phyloP scores from a whole-genome alignment of 2,888 invertebrate species.

The Drosophila maculinotata region DNA sequence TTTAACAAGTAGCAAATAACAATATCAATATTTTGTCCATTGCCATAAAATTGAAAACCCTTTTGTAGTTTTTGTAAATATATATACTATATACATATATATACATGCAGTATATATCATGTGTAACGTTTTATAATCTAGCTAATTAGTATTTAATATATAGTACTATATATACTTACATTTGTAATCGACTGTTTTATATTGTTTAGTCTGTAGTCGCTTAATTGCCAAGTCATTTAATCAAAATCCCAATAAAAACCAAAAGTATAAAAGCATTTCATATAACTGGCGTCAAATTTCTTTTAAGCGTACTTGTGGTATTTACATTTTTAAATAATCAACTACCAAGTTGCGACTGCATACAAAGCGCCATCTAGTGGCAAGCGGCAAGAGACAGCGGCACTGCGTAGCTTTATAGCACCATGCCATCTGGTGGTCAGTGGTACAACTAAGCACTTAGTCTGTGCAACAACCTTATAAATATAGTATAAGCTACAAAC shows the following conservation, averaged over 20 bases:
- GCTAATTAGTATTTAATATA: conserved; percentile 28
- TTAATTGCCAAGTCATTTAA: conserved; percentile 59
- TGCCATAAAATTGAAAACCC: conserved; percentile 53
- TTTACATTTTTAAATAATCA: too few relatives aligned
- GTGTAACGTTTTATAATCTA: conserved; percentile 22
- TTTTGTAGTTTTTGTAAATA: conserved; percentile 36
- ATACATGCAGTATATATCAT: conserved; percentile 6
- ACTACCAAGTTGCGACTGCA: too few relatives aligned
- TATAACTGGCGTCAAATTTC: too few relatives aligned
- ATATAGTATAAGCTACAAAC: too few relatives aligned
- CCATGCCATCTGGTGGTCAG: too few relatives aligned
- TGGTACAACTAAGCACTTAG: too few relatives aligned
- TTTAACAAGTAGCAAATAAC: conserved; percentile 80
- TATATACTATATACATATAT: conserved; percentile 8
- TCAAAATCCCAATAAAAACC: conserved; percentile 35
- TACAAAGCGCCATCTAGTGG: too few relatives aligned
- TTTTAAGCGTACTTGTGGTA: too few relatives aligned
- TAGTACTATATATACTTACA: conserved; percentile 27
- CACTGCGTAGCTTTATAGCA: too few relatives aligned
- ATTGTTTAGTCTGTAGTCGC: conserved; percentile 33
- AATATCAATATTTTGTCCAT: conserved; percentile 19
- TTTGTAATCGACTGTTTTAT: conserved; percentile 66
- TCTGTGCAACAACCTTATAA: too few relatives aligned
- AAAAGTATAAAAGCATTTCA: conserved; percentile 1
- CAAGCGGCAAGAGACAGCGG: too few relatives aligned